phyloP scores from a whole-genome alignment of 1,140 invertebrate genomes.

The Popillia japonica region DNA sequence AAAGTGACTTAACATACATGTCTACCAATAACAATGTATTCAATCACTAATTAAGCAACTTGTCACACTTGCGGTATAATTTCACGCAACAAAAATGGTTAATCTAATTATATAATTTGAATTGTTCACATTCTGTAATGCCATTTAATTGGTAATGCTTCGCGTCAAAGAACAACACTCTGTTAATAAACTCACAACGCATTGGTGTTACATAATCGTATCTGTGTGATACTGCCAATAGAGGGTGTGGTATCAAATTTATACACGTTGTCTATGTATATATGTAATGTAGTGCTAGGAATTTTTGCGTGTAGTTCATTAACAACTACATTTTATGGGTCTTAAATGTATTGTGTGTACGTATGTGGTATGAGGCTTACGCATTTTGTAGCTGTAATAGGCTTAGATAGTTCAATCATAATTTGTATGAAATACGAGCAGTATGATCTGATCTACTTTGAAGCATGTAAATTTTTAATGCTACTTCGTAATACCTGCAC shows the following conservation, averaged over 20 bases:
- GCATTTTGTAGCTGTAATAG: no score
- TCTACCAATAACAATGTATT: no score
- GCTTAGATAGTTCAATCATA: no score
- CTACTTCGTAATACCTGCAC: no score
- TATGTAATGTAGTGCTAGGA: not conserved
- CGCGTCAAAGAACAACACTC: not conserved
- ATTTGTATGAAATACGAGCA: no score
- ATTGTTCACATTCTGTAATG: not conserved
- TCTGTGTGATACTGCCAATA: not conserved
- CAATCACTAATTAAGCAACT: no score
- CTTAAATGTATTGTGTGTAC: no score
- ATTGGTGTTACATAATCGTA: not conserved
- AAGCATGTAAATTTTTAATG: no score
- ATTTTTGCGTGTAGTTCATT: not conserved
- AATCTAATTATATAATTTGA: constrained; percentile 1
- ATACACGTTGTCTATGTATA: not conserved
- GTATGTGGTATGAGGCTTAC: no score
- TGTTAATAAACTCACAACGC: not conserved
- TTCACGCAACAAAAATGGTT: not conserved
- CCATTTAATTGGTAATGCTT: not conserved
- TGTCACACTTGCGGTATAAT: not conserved
- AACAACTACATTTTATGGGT: not conserved
- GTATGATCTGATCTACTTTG: no score
- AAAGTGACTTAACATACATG: no score
- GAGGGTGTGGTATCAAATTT: not conserved